Conservation (phyloP, 2,888 invertebrate species). For the Trimorus sp. region DNA sequence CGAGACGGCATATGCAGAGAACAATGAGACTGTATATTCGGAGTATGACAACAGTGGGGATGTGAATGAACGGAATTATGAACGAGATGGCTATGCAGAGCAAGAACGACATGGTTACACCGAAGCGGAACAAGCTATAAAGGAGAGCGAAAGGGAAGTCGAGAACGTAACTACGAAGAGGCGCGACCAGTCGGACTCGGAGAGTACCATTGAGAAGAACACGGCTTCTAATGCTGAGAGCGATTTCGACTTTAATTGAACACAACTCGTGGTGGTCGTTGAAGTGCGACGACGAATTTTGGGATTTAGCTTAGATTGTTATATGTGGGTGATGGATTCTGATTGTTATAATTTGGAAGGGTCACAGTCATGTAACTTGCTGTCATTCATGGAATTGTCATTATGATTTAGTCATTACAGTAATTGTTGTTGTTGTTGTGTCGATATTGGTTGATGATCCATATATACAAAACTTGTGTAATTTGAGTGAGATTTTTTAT, state of each 20-base stretch:
- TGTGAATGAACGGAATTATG: constrained; percentile 47
- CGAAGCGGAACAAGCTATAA: constrained; percentile 12
- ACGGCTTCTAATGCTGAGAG: constrained; percentile 77
- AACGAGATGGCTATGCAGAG: constrained; percentile 52
- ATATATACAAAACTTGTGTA: too few species aligned
- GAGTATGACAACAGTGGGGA: constrained; percentile 18
- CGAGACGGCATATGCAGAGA: constrained; percentile 63
- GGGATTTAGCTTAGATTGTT: too few species aligned
- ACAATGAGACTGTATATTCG: constrained; percentile 54
- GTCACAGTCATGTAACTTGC: too few species aligned
- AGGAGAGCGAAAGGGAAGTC: constrained; percentile 28
- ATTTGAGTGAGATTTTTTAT: too few species aligned
- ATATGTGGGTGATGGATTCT: too few species aligned
- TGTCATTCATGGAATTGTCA: too few species aligned
- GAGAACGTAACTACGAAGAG: constrained; percentile 70
- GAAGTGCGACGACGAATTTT: too few species aligned
- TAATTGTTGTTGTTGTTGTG: too few species aligned
- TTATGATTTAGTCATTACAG: too few species aligned
- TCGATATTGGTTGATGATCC: too few species aligned
- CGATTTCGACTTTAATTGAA: constrained; percentile 79
- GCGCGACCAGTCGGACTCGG: constrained; percentile 77
- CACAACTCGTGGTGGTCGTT: too few species aligned
- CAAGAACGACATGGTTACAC: constrained; percentile 66
- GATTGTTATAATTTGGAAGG: too few species aligned
- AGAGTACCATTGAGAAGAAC: constrained; percentile 78